Base-by-base conservation (phyloP, 1,140 invertebrate genomes). In the Pararge aegeria region DNA sequence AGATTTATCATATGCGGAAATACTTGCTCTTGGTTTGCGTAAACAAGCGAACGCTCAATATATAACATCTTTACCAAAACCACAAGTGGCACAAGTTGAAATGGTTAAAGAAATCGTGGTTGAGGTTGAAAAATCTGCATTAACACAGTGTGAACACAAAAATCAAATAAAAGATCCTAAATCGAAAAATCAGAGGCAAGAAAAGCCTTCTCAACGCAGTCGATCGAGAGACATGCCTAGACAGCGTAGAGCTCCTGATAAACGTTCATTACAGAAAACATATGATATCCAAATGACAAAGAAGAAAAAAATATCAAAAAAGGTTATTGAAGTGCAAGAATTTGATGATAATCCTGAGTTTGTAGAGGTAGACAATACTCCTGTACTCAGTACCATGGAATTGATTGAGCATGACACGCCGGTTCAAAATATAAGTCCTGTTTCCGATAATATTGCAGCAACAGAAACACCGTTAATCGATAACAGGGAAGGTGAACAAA, bases 1-100 rank as follows among this genome's bases (percentile, higher is more conserved):
- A 46, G 89, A 90, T 40, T 91, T 93, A 60, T 95, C 94, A 0
- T 95, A 95, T 80, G 94, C 94, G 13, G 93, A 94, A 83, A 94
- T 95, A 71, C 90, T 95, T 62, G 93, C 94, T 2, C 92, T 94
- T 61, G 94, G 94, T 2, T 90, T 95, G 34, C 75, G 86, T 66
- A 77, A 73, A 80, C 64, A 86, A 60, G 53, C 70, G 1, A 74
- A 68, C 27, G 72, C 61, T 6, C 78, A 80, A 61, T 78, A 53
- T 53, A 62, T 82, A 34, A 75, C 70, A 5, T 50, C 70, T 13
- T 64, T 87, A 53, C 78, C 83, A 15, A 81, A 83, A 70, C 75
- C 83, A 54, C 83, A 89, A 65, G 75, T 77, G 9, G 86, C 86
- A 44, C 80, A 86, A 50, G 75, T 89, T 12, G 83, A 87, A 57